Conservation (phyloP, 1,140 invertebrate genomes). For the Zaprionus gabonicus region DNA sequence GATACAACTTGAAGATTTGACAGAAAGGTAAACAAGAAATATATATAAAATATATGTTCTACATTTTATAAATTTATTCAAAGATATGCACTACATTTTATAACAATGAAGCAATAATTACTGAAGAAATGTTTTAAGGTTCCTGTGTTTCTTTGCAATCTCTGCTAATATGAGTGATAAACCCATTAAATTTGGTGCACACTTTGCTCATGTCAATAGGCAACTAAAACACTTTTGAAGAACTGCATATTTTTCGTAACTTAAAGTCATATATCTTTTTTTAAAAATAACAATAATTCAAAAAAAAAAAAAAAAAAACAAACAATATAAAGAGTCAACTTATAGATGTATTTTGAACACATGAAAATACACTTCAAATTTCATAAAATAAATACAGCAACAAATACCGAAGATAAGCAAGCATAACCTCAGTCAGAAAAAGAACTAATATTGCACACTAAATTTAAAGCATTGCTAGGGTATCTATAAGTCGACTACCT, state of each 20-base stretch:
- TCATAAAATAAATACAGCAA: not conserved
- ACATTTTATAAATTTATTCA: not conserved
- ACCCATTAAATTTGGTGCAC: not conserved
- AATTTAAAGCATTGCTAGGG: not conserved
- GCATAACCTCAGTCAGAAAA: no score
- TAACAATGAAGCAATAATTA: not conserved
- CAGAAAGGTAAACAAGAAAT: rapidly evolving
- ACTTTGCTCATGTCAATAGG: not conserved
- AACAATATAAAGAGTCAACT: no score
- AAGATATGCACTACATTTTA: not conserved
- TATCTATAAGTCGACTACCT: not conserved
- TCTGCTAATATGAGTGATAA: not conserved
- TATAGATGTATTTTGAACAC: not conserved
- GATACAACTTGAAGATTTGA: not conserved
- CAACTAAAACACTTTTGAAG: not conserved
- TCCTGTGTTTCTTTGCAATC: no score
- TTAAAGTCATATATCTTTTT: not conserved
- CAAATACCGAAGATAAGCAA: not conserved
- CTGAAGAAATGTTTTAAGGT: not conserved
- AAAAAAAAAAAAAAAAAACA: not conserved
- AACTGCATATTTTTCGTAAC: rapidly evolving
- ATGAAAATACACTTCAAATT: not conserved
- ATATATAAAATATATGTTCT: not conserved
- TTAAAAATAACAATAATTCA: not conserved
- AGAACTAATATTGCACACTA: no score